These are phyloP conservation scores for Hyles lineata DNA, from an alignment of 2,888 invertebrate species.

Conservation along the genomic window DNA sequence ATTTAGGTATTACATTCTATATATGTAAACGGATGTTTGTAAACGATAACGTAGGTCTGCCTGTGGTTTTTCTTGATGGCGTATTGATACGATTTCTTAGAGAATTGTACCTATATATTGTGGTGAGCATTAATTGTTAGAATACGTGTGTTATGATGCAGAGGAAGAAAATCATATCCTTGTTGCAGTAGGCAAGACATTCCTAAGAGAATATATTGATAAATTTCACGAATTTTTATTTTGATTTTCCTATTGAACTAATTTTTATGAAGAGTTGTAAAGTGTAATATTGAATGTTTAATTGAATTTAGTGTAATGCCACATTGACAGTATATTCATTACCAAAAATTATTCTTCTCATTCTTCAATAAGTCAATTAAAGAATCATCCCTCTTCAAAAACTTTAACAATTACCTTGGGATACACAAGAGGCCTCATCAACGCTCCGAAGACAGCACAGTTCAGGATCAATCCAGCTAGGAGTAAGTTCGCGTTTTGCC, in stretches of 20 bases:
- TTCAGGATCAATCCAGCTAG: conserved; percentile 96
- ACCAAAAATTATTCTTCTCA: too few relatives aligned
- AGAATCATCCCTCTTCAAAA: background rate
- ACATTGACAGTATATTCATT: too few relatives aligned
- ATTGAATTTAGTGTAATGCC: too few relatives aligned
- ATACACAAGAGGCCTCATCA: conserved; percentile 92
- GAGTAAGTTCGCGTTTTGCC: conserved; percentile 96
- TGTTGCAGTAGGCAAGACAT: background rate
- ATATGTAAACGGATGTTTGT: background rate
- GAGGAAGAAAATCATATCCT: background rate
- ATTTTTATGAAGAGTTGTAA: too few relatives aligned
- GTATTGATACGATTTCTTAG: conserved; percentile 1
- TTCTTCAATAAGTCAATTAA: background rate
- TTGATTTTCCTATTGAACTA: too few relatives aligned
- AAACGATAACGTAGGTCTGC: conserved; percentile 29
- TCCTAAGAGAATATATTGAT: too few relatives aligned
- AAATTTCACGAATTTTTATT: too few relatives aligned
- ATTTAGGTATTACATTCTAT: background rate
- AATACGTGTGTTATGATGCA: background rate
- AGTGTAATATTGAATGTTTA: too few relatives aligned
- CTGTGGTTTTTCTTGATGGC: conserved; percentile 13
- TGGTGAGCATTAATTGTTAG: conserved; percentile 14
- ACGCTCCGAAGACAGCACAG: conserved; percentile 94
- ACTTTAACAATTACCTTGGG: conserved; percentile 83
- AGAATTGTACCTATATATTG: background rate